These are phyloP conservation scores for Arbacia lixula DNA, from an alignment of 53 echinoderm and acorn worm genomes.

Conservation along the genomic window DNA sequence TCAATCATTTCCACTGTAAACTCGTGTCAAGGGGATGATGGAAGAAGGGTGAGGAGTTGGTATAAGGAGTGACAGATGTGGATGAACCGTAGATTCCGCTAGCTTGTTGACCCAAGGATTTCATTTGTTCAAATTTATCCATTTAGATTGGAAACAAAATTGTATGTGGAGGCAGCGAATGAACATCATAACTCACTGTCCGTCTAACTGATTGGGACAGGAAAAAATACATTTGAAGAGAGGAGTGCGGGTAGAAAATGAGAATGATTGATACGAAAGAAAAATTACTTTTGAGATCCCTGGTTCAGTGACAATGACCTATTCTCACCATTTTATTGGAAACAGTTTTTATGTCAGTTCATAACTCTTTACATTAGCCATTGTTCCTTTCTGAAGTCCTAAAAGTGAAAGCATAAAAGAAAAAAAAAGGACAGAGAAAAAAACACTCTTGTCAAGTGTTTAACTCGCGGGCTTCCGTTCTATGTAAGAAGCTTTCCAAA, in stretches of 20 bases:
- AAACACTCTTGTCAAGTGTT: conserved; percentile 41
- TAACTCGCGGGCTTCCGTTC: conserved; percentile 42
- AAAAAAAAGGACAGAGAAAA: background rate
- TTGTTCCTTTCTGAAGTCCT: conserved; percentile 10
- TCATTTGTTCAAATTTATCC: too few species aligned
- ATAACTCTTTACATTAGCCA: conserved; percentile 26
- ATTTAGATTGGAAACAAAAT: too few species aligned
- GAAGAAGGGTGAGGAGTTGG: background rate
- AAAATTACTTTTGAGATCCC: too few species aligned
- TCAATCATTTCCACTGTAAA: conserved; percentile 4
- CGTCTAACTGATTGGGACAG: too few species aligned
- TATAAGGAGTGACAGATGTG: background rate
- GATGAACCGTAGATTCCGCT: too few species aligned
- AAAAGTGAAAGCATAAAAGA: conserved; percentile 9
- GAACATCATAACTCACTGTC: too few species aligned
- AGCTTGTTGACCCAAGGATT: too few species aligned
- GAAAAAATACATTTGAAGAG: too few species aligned
- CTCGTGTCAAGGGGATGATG: background rate
- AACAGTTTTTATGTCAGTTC: conserved; percentile 27
- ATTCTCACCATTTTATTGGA: conserved; percentile 22
- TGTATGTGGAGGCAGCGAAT: too few species aligned
- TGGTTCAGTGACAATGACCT: too few species aligned
- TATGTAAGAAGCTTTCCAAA: conserved; percentile 46
- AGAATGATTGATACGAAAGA: too few species aligned
- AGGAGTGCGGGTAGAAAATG: too few species aligned